These are phyloP conservation scores for Leptinotarsa lineolata DNA, from an alignment of 1,140 invertebrate genomes.

Conservation along the genomic window DNA sequence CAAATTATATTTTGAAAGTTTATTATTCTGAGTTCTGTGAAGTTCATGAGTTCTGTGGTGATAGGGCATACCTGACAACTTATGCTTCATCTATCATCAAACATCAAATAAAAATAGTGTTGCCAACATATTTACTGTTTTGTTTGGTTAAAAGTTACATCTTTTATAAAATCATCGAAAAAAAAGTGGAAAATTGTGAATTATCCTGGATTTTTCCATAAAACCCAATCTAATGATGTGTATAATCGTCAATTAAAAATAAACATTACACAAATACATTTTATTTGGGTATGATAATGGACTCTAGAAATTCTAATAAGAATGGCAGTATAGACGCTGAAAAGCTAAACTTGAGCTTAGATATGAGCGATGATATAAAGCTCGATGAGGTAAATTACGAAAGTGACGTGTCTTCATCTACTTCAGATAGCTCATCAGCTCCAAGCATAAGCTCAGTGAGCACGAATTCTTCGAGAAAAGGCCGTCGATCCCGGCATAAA, in stretches of 20 bases:
- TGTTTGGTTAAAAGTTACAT: constrained; percentile 17
- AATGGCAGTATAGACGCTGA: constrained; percentile 53
- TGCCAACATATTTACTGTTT: constrained; percentile 10
- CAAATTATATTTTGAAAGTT: too few species aligned
- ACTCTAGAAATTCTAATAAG: constrained; percentile 48
- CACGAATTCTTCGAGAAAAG: constrained; percentile 64
- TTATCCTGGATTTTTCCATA: neutral
- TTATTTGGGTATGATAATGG: constrained; percentile 44
- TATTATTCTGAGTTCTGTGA: too few species aligned
- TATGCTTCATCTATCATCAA: too few species aligned
- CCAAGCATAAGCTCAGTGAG: constrained; percentile 77
- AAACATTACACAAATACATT: neutral
- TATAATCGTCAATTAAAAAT: constrained; percentile 3
- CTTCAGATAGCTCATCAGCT: constrained; percentile 68
- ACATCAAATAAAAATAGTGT: neutral
- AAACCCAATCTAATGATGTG: neutral
- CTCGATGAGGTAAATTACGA: constrained; percentile 61
- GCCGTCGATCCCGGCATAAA: constrained; percentile 59
- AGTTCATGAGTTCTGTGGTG: too few species aligned
- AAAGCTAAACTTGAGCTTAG: constrained; percentile 53
- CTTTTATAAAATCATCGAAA: neutral
- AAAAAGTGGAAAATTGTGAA: neutral
- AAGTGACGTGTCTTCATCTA: constrained; percentile 77
- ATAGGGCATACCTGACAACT: too few species aligned
- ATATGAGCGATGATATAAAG: constrained; percentile 56